These are phyloP conservation scores for Madoqua kirkii DNA, from an alignment of 2,113 vertebrate genomes.

Conservation along the genomic window DNA sequence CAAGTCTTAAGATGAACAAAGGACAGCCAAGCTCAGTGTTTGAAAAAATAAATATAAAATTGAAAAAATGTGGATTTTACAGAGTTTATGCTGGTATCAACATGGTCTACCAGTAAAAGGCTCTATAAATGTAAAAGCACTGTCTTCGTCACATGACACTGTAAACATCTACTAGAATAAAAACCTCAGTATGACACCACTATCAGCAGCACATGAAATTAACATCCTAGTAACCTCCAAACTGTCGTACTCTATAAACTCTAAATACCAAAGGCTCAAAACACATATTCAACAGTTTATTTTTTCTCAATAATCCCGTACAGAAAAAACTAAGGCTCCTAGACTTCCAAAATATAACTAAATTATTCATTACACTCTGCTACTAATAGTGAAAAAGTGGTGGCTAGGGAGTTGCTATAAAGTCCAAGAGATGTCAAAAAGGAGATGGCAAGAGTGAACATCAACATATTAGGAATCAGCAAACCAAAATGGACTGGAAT, in stretches of 20 bases:
- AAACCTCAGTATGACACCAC: neutral
- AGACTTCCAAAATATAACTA: neutral
- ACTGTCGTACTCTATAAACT: neutral
- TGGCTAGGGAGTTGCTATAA: neutral
- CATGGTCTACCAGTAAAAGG: neutral
- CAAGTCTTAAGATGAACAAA: neutral
- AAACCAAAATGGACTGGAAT: neutral
- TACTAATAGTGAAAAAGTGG: neutral
- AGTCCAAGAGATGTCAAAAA: neutral
- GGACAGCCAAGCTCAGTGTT: neutral
- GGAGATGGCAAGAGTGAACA: neutral
- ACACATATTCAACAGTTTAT: neutral
- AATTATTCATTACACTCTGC: neutral
- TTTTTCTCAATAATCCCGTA: neutral
- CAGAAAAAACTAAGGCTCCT: neutral
- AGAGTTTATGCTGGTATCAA: neutral
- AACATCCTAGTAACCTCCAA: fast-evolving
- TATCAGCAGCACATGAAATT: neutral
- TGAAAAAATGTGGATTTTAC: neutral
- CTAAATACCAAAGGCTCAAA: neutral
- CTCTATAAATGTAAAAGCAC: neutral
- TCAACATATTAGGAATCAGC: neutral
- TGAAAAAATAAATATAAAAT: neutral
- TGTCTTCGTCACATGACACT: neutral
- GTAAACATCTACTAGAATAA: neutral